Evolutionary conservation across 2,888 invertebrate species (phyloP).

Genomic region (Leptura quadrifasciata): DNA sequence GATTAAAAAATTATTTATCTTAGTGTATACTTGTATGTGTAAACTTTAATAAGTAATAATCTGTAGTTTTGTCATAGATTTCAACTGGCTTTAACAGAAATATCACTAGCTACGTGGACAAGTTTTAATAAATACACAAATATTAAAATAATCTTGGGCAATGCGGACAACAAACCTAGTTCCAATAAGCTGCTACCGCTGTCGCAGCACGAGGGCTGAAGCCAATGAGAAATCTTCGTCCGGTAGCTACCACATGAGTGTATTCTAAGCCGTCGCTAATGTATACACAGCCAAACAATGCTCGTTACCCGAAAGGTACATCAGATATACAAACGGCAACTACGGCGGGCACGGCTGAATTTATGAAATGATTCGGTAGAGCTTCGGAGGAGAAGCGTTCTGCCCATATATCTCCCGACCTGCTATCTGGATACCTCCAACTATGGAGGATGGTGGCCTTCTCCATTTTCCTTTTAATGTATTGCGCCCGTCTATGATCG

Average conservation of each 20-base stretch:
- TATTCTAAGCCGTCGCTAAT: slow-evolving; percentile 16
- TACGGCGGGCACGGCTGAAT: slow-evolving; percentile 59
- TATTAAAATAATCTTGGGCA: neutral
- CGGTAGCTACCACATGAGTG: slow-evolving; percentile 7
- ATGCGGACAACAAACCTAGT: neutral
- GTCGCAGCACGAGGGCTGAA: neutral
- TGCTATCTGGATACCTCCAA: slow-evolving; percentile 60
- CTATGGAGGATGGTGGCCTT: slow-evolving; percentile 64
- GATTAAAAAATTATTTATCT: too few species aligned
- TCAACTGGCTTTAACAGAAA: too few species aligned
- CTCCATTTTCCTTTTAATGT: slow-evolving; percentile 70
- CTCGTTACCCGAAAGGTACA: slow-evolving; percentile 56
- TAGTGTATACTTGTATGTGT: too few species aligned
- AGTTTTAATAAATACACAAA: neutral
- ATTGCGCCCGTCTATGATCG: slow-evolving; percentile 72
- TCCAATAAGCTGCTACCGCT: neutral
- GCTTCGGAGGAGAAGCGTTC: slow-evolving; percentile 62
- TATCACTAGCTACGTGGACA: too few species aligned
- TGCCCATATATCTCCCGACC: slow-evolving; percentile 66
- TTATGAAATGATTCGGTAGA: slow-evolving; percentile 67
- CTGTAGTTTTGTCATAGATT: too few species aligned
- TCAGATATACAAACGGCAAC: slow-evolving; percentile 53
- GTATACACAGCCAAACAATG: slow-evolving; percentile 51
- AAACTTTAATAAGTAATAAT: too few species aligned
- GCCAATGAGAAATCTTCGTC: slow-evolving; percentile 1